Evolutionary conservation across 2,797 vertebrate genomes (phyloP).

Genomic region (Novumbra hubbsi): DNA sequence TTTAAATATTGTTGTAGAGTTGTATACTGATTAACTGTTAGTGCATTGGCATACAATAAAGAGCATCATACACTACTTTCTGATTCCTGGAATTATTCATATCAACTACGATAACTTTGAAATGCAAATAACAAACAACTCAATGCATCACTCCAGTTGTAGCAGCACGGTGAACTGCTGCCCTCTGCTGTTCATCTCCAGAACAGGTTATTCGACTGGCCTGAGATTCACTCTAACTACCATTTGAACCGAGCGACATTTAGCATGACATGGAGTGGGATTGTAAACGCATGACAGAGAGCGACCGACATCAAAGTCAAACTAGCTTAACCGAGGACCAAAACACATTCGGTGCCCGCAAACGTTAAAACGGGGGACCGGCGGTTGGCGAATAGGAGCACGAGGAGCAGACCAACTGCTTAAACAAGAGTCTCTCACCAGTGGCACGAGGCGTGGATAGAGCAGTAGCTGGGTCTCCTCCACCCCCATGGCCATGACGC

Average conservation of each 20-base stretch:
- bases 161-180: background rate
- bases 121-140: background rate
- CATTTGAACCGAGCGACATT: background rate
- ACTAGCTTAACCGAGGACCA: background rate
- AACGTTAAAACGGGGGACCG: no score
- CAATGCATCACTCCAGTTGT: background rate
- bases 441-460: constrained; percentile 87
- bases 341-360: background rate
- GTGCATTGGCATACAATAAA: background rate
- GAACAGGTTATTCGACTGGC: background rate
- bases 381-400: background rate
- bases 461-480: constrained; percentile 89
- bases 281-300: background rate
- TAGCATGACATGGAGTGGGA: background rate
- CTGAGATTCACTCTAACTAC: background rate
- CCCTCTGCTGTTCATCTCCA: background rate
- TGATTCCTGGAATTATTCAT: background rate
- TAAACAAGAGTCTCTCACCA: constrained; percentile 72
- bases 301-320: background rate
- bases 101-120: background rate
- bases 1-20: background rate
- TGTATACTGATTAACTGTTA: background rate
- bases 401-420: background rate
- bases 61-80: background rate
- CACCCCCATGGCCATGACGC: constrained; percentile 87